Base-by-base conservation (phyloP, 2,113 vertebrate species). In the Tretioscincus oriximinensis region DNA sequence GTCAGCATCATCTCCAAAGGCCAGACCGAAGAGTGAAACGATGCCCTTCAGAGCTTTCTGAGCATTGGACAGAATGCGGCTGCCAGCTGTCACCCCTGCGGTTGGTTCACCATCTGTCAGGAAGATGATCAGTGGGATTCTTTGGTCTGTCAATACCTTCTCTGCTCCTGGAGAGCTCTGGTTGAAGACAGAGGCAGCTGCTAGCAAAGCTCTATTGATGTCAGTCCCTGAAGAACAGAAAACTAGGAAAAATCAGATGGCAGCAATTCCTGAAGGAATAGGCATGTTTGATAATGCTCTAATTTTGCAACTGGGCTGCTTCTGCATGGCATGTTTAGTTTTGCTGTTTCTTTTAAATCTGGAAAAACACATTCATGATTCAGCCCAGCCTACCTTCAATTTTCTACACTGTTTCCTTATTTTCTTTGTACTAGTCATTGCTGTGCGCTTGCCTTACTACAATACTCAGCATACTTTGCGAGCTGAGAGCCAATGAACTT, bases 61-160 rank as follows among this genome's bases (percentile, higher is more conserved):
- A 35, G 95, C 91, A 7, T 96, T 96, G 60, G 6, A 91, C 1
- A 97, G 92, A 85, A 98, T 97, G 65, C 88, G 86, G 61, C 92
- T 91, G 1, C 93, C 88, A 0, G 93, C 89, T 0, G 94, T 97
- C 45, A 96, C 93, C 0, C 96, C 95, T 0, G 93, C 93, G 1
- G 95, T 97, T n/a, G 96, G 94, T 80, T 97, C 96, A 1, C 96
- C 95, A n/a, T 97, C 97, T 0, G 95, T 97, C 22, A 97, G 92
- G 89, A 97, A 96, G 85, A 97, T 94, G 11, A 97, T 88, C 84
- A 97, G 92, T 12, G 95, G 94, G 49, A 96, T 94, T 1, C 89
- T 93, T 1, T 84, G 88, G 22, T 71, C 78, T 58, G 0, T 74
- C 24, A 28, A 67, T 11, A 41, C 80, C 58, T 83, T 88, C 24